Base-by-base conservation (phyloP, 2,113 vertebrate genomes). In the Brachyistius frenatus region DNA sequence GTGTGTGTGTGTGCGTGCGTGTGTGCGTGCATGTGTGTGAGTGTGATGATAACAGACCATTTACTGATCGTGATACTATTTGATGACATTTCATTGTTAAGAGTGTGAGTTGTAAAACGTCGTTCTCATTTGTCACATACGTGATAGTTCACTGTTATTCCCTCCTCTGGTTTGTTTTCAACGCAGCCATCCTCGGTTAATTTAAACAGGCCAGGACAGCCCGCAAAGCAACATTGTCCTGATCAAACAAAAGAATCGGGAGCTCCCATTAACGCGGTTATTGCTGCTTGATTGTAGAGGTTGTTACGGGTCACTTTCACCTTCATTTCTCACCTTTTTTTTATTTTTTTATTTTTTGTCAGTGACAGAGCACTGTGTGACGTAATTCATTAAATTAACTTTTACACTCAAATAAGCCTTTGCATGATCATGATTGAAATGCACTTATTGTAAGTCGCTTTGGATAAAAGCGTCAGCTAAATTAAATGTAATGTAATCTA, bases 211-310 rank as follows among this genome's bases (percentile, higher is more conserved):
- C 5, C 10, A 32, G n/a, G 8, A 9, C 56, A 66, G 55, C 0
- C 11, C 63, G 32, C 39, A 50, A 39, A n/a, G 46, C 15, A 8
- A 9, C 11, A 33, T 41, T 33, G 41, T 63, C 37, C 55, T 1
- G 3, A 54, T n/a, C 53, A 46, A 46, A 83, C 78, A 81, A 85
- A n/a, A 66, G 66, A 5, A 52, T 33, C 1, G 5, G n/a, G 32
- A 46, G 9, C 39, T 54, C 66, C 67, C 33, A 61, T 35, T 53
- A 47, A 78, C 68, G 33, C 15, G 52, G 67, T 57, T n/a, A 44
- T 68, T 35, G 39, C 56, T 74, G 47, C 53, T 55, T 56, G 13
- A 54, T 61, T 77, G 5, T n/a, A 2, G 1, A 4, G 46, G 7
- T 49, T 36, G 60, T 53, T 74, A 47, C 30, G 30, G 46, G 7